These are phyloP conservation scores for Thecocarcelia acutangulata DNA, from an alignment of 2,888 invertebrate genomes.

Conservation along the genomic window DNA sequence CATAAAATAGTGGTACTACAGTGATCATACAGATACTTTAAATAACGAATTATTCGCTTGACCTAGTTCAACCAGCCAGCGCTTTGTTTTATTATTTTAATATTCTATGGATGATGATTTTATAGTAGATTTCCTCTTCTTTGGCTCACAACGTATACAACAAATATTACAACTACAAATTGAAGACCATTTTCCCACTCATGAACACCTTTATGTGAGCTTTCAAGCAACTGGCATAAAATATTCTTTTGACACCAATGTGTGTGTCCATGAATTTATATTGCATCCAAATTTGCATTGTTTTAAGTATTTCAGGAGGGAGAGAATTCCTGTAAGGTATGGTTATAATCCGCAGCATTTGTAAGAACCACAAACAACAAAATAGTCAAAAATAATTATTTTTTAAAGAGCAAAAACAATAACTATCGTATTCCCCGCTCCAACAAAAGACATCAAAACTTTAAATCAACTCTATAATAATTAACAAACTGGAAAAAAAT, in stretches of 20 bases:
- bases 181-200: background rate
- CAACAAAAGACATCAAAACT: too few relatives aligned
- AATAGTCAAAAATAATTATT: too few relatives aligned
- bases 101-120: background rate
- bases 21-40: constrained; percentile 31
- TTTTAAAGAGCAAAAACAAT: too few relatives aligned
- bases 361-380: too few relatives aligned
- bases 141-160: too few relatives aligned
- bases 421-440: too few relatives aligned
- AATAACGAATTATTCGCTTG: constrained; percentile 64
- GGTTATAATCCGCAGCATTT: too few relatives aligned
- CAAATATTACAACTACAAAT: background rate
- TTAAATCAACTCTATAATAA: too few relatives aligned
- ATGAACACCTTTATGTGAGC: background rate
- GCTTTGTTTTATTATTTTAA: constrained; percentile 30
- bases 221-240: background rate
- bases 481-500: too few relatives aligned
- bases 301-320: too few relatives aligned
- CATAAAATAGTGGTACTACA: too few relatives aligned
- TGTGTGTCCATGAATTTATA: constrained; percentile 2
- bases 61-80: constrained; percentile 58
- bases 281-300: background rate
- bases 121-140: background rate
- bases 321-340: too few relatives aligned
- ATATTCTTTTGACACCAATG: background rate